Evolutionary conservation across 2,888 invertebrate genomes (phyloP).

Genomic region (Dasysyrphus tricinctus): DNA sequence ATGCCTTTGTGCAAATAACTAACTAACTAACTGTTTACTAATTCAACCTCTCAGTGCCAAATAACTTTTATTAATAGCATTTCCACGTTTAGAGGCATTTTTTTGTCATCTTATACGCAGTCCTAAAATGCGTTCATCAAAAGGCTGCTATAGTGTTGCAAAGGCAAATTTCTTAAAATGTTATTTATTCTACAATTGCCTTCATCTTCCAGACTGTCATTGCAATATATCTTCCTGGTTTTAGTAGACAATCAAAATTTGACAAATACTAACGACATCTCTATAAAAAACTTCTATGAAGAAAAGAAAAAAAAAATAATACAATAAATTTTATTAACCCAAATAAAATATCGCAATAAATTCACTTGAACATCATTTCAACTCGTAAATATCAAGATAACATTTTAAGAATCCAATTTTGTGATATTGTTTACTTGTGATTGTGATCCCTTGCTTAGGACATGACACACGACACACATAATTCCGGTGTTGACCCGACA

Average conservation of each 20-base stretch:
- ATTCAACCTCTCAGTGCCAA: too few species aligned
- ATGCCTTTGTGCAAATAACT: too few species aligned
- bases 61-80: too few species aligned
- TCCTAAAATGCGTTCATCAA: too few species aligned
- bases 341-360: slow-evolving; percentile 64
- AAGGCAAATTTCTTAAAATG: too few species aligned
- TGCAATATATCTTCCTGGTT: neutral
- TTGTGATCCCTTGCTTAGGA: slow-evolving; percentile 25
- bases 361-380: slow-evolving; percentile 58
- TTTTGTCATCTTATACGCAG: too few species aligned
- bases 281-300: neutral
- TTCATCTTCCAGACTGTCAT: too few species aligned
- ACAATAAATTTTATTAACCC: slow-evolving; percentile 49
- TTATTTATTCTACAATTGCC: neutral
- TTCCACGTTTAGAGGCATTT: too few species aligned
- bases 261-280: slow-evolving; percentile 51
- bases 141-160: too few species aligned
- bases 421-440: slow-evolving; percentile 58
- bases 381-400: slow-evolving; percentile 62
- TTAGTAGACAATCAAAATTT: slow-evolving; percentile 8
- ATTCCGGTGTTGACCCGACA: slow-evolving; percentile 58
- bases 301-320: slow-evolving; percentile 24
- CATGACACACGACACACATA: slow-evolving; percentile 59
- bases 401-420: slow-evolving; percentile 36
- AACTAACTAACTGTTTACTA: too few species aligned